Evolutionary conservation across 1,140 invertebrate species (phyloP).

Genomic region (Papilio polyxenes): DNA sequence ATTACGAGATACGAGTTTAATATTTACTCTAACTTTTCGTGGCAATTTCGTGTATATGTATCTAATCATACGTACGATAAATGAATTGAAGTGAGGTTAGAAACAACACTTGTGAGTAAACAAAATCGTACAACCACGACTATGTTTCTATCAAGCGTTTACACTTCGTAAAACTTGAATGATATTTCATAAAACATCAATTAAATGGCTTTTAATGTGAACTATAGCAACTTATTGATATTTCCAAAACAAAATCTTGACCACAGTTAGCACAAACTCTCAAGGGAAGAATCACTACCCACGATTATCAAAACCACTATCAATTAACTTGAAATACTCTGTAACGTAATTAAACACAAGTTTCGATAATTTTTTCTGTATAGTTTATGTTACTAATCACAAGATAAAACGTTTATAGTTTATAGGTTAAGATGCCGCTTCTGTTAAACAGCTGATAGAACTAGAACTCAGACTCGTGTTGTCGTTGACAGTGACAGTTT

Average conservation of each 20-base stretch:
- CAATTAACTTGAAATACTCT: neutral
- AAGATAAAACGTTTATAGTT: slow-evolving; percentile 16
- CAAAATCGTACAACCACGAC: neutral
- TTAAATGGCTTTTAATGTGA: neutral
- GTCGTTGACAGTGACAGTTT: neutral
- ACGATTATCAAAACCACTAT: neutral
- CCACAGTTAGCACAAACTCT: neutral
- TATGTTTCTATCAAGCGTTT: neutral
- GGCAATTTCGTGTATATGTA: neutral
- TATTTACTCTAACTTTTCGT: neutral
- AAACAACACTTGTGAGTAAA: slow-evolving; percentile 25
- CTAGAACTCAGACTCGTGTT: slow-evolving; percentile 8
- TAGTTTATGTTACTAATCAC: slow-evolving; percentile 13
- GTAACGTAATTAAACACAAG: neutral
- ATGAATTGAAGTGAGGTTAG: neutral
- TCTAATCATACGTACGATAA: slow-evolving; percentile 23
- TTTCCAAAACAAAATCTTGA: neutral
- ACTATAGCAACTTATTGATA: neutral
- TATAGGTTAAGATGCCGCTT: slow-evolving; percentile 38
- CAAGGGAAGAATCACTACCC: neutral
- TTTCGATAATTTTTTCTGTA: neutral
- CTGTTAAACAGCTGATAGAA: slow-evolving; percentile 34
- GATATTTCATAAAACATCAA: neutral
- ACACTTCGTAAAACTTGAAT: neutral
- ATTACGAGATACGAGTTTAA: slow-evolving; percentile 34